These are phyloP conservation scores for Eumeta japonica DNA, from an alignment of 1,140 invertebrate species.

Conservation along the genomic window DNA sequence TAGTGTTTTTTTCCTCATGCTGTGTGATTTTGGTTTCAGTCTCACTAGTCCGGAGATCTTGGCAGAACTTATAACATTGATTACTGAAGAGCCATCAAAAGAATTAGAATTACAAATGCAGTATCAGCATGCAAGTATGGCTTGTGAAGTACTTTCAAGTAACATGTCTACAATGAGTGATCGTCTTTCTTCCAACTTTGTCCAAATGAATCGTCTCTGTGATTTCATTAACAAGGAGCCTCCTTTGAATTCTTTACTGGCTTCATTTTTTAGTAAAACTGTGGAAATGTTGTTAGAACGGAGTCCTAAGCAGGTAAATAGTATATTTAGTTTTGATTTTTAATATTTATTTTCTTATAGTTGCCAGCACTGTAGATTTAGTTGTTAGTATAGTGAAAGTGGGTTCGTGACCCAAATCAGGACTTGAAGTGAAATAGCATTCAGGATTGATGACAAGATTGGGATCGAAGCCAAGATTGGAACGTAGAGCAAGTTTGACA, in stretches of 20 bases:
- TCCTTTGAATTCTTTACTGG: constrained; percentile 88
- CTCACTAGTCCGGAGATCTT: constrained; percentile 80
- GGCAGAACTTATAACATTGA: constrained; percentile 81
- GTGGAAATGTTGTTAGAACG: constrained; percentile 82
- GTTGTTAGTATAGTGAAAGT: background rate
- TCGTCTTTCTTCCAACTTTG: constrained; percentile 74
- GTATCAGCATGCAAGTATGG: constrained; percentile 90
- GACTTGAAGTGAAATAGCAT: background rate
- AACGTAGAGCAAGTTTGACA: too few species aligned
- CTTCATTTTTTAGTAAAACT: constrained; percentile 94
- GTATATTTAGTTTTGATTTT: constrained; percentile 1
- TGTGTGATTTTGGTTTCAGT: too few species aligned
- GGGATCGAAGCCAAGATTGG: too few species aligned
- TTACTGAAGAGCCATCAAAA: constrained; percentile 79
- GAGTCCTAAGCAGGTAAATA: constrained; percentile 59
- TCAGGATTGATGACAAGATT: too few species aligned
- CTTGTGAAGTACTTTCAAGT: constrained; percentile 87
- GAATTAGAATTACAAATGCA: constrained; percentile 75
- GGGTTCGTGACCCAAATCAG: background rate
- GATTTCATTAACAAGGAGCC: constrained; percentile 83
- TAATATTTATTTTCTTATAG: constrained; percentile 2
- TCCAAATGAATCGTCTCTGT: constrained; percentile 81
- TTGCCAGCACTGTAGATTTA: background rate
- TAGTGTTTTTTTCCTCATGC: too few species aligned
- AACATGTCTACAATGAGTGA: constrained; percentile 83